Evolutionary conservation across 1,140 invertebrate species (phyloP).

Genomic region (Acromyrmex echinatior): DNA sequence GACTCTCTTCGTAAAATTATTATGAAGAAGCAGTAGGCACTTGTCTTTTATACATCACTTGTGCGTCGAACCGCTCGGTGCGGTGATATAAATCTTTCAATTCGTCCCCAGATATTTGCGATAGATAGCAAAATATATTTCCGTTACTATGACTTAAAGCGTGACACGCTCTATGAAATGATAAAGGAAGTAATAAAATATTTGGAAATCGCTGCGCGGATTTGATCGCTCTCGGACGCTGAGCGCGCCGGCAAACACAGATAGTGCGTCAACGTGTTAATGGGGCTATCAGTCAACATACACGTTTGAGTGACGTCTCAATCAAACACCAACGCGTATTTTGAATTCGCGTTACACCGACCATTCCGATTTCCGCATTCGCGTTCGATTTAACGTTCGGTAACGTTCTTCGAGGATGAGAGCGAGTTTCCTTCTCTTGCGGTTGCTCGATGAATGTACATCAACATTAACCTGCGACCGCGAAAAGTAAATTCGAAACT

Average conservation of each 20-base stretch:
- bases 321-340: conserved; percentile 80
- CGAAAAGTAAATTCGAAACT: not conserved
- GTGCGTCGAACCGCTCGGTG: not conserved
- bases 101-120: not conserved
- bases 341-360: conserved; percentile 73
- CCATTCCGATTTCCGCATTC: conserved; percentile 68
- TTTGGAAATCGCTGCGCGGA: conserved; percentile 40
- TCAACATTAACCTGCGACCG: not conserved
- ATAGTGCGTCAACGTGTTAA: conserved; percentile 81
- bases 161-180: conserved; percentile 32
- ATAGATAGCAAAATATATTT: not conserved
- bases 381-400: conserved; percentile 68
- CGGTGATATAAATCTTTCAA: not conserved
- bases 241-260: conserved; percentile 74
- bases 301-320: conserved; percentile 81
- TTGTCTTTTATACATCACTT: not conserved
- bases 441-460: not conserved
- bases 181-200: conserved; percentile 59
- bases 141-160: not conserved
- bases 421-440: not conserved
- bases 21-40: not conserved
- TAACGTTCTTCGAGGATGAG: conserved; percentile 12
- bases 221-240: conserved; percentile 38
- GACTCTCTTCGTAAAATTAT: conserved; percentile 15
- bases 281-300: conserved; percentile 83